phyloP scores from a whole-genome alignment of 2,113 vertebrate genomes.

The Microtus pennsylvanicus region DNA sequence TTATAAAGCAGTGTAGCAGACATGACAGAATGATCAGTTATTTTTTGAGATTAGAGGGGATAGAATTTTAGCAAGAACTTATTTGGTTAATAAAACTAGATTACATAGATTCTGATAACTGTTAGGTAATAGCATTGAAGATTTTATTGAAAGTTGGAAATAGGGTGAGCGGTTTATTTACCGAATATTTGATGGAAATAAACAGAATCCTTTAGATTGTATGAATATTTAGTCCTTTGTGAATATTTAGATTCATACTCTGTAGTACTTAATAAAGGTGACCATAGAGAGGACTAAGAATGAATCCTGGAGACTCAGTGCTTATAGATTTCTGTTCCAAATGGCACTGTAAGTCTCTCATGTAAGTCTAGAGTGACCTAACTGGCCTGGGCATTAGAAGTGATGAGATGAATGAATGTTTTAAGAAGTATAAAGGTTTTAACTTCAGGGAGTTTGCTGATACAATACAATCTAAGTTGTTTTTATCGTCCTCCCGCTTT shows the following conservation, averaged over 20 bases:
- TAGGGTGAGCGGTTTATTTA: neutral
- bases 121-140: neutral
- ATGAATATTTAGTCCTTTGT: neutral
- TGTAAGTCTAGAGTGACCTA: neutral
- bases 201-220: neutral
- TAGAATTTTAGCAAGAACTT: conserved; percentile 40
- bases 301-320: neutral
- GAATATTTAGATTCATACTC: neutral
- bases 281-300: neutral
- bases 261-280: neutral
- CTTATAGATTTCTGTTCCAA: neutral
- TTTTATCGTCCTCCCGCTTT: neutral
- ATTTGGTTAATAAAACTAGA: conserved; percentile 6
- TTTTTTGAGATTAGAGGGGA: conserved; percentile 37
- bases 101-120: neutral
- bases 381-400: conserved; percentile 7
- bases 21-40: neutral
- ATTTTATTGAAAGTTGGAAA: conserved; percentile 17
- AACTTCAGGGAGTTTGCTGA: neutral
- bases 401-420: neutral
- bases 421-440: neutral
- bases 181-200: neutral
- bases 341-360: neutral
- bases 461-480: neutral
- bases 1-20: conserved; percentile 13